phyloP scores from a whole-genome alignment of 2,113 vertebrate species.

The Marmota flaviventris region DNA sequence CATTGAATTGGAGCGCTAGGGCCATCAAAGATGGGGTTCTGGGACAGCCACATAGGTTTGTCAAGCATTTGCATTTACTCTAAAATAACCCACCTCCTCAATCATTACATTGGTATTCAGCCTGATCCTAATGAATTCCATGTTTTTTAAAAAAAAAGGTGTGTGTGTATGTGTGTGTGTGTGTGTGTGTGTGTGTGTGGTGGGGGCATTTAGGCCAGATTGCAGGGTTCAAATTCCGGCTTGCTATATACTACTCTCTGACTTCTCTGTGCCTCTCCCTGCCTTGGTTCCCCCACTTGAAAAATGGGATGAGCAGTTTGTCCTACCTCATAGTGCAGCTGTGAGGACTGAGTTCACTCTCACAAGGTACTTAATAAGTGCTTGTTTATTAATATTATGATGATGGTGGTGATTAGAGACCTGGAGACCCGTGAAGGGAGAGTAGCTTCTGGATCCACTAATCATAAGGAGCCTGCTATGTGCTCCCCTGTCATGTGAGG shows the following conservation, averaged over 20 bases:
- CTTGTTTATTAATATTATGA: neutral
- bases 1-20: neutral
- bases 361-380: neutral
- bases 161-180: too few relatives aligned
- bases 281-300: neutral
- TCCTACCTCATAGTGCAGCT: too few relatives aligned
- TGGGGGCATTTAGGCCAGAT: too few relatives aligned
- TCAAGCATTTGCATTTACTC: neutral
- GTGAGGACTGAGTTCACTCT: neutral
- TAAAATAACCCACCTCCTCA: neutral
- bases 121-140: neutral
- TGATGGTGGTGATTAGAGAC: neutral
- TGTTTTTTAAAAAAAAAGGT: neutral
- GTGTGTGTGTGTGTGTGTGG: too few relatives aligned
- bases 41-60: too few relatives aligned
- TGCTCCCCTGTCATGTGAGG: neutral
- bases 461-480: neutral
- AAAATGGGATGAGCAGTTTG: neutral
- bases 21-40: neutral
- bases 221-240: neutral
- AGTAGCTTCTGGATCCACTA: neutral
- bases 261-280: neutral
- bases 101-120: neutral
- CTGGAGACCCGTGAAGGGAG: neutral
- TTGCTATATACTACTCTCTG: too few relatives aligned